A percentile compares a stretch with the other conserved stretches of the same genome.
Evolutionary conservation across 2,797 vertebrate species (phyloP).

Genomic region (Enteromius radiatus): DNA sequence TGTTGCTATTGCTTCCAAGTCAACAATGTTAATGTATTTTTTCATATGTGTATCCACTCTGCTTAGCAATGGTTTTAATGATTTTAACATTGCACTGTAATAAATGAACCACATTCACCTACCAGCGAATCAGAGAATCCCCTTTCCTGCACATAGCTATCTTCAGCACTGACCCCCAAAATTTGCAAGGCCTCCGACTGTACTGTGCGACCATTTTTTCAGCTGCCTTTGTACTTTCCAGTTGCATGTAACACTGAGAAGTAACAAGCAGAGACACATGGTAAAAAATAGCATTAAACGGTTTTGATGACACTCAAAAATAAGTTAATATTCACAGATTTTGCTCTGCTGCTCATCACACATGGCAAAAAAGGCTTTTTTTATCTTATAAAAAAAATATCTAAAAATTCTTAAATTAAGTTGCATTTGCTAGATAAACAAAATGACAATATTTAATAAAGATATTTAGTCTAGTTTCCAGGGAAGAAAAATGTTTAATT

Average conservation of each 20-base stretch:
- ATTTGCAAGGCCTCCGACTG: conserved; percentile 47
- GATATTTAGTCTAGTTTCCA: too few species aligned
- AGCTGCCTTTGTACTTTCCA: conserved; percentile 58
- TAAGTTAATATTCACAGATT: not conserved
- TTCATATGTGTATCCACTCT: not conserved
- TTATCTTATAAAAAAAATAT: too few species aligned
- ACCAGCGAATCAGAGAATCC: conserved; percentile 63
- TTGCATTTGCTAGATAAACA: too few species aligned
- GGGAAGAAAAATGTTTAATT: too few species aligned
- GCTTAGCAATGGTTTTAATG: not conserved
- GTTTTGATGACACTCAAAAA: not conserved
- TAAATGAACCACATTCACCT: conserved; percentile 16
- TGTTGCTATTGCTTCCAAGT: not conserved
- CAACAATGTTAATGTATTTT: not conserved
- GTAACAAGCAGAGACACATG: not conserved
- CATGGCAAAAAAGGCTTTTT: too few species aligned
- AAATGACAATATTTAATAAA: too few species aligned
- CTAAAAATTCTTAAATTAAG: too few species aligned
- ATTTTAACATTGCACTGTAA: not conserved
- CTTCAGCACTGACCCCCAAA: conserved; percentile 52
- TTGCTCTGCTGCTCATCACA: not conserved
- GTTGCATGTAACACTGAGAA: conserved; percentile 62
- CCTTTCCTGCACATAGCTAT: conserved; percentile 61
- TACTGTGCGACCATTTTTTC: conserved; percentile 56
- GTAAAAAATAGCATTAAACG: not conserved